Evolutionary conservation across 2,797 vertebrate species (phyloP).

Genomic region (Acrossocheilus fasciatus): DNA sequence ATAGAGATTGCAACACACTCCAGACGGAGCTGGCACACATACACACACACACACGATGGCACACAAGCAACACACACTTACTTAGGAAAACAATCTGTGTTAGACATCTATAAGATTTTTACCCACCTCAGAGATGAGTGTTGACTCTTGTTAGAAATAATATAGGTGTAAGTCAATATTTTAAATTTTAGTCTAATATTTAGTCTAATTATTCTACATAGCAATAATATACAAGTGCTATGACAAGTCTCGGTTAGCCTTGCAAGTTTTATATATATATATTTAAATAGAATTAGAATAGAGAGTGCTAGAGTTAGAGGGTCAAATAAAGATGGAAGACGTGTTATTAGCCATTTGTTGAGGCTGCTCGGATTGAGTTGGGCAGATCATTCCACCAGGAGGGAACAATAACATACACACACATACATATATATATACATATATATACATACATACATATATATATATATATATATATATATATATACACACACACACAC

Average conservation of each 20-base stretch:
- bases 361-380: too few species aligned
- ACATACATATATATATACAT: too few species aligned
- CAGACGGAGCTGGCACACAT: slow-evolving; percentile 26
- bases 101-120: background rate
- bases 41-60: background rate
- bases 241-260: background rate
- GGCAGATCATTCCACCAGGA: too few species aligned
- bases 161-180: background rate
- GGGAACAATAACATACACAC: too few species aligned
- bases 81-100: slow-evolving; percentile 4
- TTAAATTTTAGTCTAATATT: background rate
- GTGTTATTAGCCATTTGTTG: too few species aligned
- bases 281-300: too few species aligned
- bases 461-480: too few species aligned
- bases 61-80: background rate
- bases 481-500: too few species aligned
- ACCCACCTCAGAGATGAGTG: background rate
- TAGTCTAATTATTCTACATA: slow-evolving; percentile 10
- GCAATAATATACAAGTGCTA: background rate
- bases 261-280: too few species aligned
- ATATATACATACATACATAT: too few species aligned
- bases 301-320: too few species aligned
- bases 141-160: background rate
- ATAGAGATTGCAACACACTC: slow-evolving; percentile 51
- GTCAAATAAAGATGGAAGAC: too few species aligned